Evolutionary conservation across 2,797 vertebrate genomes (phyloP), one percentile per base, ranked within the genome.

Genomic region (Rhincodon typus): DNA sequence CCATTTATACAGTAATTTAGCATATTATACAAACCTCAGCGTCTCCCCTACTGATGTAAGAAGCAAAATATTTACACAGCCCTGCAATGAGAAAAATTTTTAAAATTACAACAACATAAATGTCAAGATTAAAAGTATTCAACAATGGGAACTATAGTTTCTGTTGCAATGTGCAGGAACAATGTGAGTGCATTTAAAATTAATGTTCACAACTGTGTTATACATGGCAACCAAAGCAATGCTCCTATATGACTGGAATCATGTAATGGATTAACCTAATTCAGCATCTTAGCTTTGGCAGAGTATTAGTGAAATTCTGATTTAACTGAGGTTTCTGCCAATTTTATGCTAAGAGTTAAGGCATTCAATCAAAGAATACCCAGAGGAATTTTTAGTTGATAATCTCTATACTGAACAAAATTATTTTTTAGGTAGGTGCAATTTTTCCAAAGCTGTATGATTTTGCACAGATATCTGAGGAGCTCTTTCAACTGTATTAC

Each of bases 31-130:
- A 96, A 98, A 98, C 98, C 98, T 98, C 96, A 98, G 96, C 74
- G 97, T 98, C 96, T 98, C 98, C 96, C 97, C 97, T 25, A 96
- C 97, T 96, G 97, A 98, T 69, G 97, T 96, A 66, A 97, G 96
- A 96, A 98, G 96, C 96, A 98, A 97, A 96, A 98, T 97, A 96
- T 97, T 98, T 97, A 98, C 98, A 97, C 97, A 98, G 95, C 97
- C 98, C 98, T 98, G 97, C 90, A 98, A 97, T 67, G 96, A 69
- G 96, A 96, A 97, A 95, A 95, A 95, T 96, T 38, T 87, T 66
- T 96, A 94, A 53, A 94, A 96, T 93, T 95, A 69, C 69, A 96
- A 34, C 95, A 94, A 96, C 95, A 96, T 96, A 95, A 96, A 96
- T 4, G 96, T 69, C 62, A 67, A 42, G 87, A 69, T 67, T 42